phyloP scores from a whole-genome alignment of 2,888 invertebrate genomes.

The Nudaria mundana region DNA sequence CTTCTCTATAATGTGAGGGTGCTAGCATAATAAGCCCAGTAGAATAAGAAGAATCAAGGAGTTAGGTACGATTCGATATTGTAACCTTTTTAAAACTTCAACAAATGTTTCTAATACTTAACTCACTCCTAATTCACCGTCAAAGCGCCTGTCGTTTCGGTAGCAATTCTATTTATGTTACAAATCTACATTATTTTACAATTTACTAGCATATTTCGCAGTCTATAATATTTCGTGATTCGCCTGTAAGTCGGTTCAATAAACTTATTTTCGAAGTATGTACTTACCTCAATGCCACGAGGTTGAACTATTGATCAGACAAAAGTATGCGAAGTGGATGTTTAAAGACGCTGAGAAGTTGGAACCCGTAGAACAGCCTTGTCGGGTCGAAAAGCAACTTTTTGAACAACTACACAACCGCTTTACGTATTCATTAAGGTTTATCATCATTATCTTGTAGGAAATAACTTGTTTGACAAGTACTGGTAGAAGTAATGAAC shows the following conservation, averaged over 20 bases:
- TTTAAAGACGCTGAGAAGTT: constrained; percentile 35
- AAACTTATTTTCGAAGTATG: constrained; percentile 6
- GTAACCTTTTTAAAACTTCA: too few relatives aligned
- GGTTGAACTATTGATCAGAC: constrained; percentile 27
- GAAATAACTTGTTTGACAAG: constrained; percentile 11
- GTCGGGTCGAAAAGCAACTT: constrained; percentile 52
- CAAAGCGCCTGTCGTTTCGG: too few relatives aligned
- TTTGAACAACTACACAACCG: constrained; percentile 40
- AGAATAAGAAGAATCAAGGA: too few relatives aligned
- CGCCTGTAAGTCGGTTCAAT: not conserved
- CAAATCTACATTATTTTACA: too few relatives aligned
- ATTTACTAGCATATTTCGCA: too few relatives aligned
- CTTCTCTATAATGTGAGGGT: too few relatives aligned
- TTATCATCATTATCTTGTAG: constrained; percentile 12
- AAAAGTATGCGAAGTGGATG: constrained; percentile 34
- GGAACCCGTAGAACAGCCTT: constrained; percentile 63
- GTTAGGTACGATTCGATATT: too few relatives aligned
- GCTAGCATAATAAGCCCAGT: too few relatives aligned
- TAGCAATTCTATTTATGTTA: too few relatives aligned
- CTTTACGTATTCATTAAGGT: constrained; percentile 7
- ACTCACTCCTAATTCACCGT: too few relatives aligned
- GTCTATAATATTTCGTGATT: not conserved
- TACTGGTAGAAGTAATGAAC: constrained; percentile 4
- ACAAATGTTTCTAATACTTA: too few relatives aligned
- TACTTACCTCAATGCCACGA: too few relatives aligned